These are phyloP conservation scores for Sapayoa aenigma DNA, from an alignment of 2,113 vertebrate genomes.

Conservation along the genomic window DNA sequence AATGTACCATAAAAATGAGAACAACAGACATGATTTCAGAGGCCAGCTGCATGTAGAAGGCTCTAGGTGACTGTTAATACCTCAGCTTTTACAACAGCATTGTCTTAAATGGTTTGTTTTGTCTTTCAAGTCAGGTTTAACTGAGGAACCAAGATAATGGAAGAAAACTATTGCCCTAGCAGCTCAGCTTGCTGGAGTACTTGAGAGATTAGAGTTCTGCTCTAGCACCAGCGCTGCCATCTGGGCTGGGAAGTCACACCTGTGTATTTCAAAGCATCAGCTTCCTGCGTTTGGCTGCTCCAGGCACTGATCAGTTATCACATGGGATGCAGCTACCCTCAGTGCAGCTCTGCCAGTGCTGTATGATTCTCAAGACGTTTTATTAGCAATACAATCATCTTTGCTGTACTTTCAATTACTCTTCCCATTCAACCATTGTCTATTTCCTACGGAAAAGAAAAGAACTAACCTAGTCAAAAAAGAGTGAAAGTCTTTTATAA, in stretches of 20 bases:
- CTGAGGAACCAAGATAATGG: background rate
- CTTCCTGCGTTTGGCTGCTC: background rate
- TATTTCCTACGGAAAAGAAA: background rate
- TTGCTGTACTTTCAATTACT: background rate
- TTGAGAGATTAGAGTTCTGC: background rate
- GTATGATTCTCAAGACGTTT: background rate
- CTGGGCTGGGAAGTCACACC: background rate
- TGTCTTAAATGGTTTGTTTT: slow-evolving; percentile 20
- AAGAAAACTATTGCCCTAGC: background rate
- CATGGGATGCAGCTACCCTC: background rate
- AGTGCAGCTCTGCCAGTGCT: background rate
- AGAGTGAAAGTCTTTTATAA: background rate
- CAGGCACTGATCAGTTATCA: background rate
- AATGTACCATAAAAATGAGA: background rate
- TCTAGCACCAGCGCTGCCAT: background rate
- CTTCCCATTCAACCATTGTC: background rate
- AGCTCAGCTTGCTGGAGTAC: background rate
- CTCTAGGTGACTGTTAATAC: background rate
- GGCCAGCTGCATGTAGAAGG: background rate
- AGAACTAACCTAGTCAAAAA: background rate
- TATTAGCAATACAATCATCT: background rate
- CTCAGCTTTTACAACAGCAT: background rate
- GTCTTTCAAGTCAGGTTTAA: slow-evolving; percentile 13
- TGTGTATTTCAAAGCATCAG: background rate
- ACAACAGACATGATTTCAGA: background rate